Evolutionary conservation across 2,797 vertebrate species (phyloP), one percentile per base, ranked within the genome.

Genomic region (Molossus molossus): DNA sequence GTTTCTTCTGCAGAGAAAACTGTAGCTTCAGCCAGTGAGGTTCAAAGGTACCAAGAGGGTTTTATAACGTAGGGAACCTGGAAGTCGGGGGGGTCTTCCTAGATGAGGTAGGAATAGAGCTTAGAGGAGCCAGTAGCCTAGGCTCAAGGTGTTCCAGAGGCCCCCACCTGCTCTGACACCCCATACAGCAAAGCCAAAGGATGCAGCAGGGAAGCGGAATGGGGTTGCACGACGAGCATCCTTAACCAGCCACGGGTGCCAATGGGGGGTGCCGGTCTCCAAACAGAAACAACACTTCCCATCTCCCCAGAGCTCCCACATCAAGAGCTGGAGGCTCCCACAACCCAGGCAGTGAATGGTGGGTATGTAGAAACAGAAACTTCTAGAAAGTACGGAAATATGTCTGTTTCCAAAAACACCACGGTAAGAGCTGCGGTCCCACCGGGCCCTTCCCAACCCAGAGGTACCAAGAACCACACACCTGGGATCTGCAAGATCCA

Each of bases 191-290:
- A 81, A 57, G 50, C 37, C 60, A 14, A 40, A 50, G 64, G 40
- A n/a, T 2, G 0, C 4, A 62, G 50, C 40, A 67, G 15, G 62
- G 45, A 21, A 69, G 9, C 6, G 55, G 48, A 50, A 64, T 11
- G 21, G 25, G 76, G 37, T 25, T 0, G 4, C 29, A 6, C 0
- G 17, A 37, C 1, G 9, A 27, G 17, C 58, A 50, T 9, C 81
- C 13, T 40, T 9, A 25, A n/a, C 53, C 13, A 67, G 33, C 9
- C 27, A 23, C 4, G 8, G 50, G 27, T 37, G 10, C 5, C 9
- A 1, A 7, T 1, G 8, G 18, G 0, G 2, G 21, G 29, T 50
- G 33, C 25, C n/a, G 29, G 29, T 20, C 29, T 57, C 15, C 13
- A 20, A 29, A 40, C 11, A 21, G 29, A 21, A 58, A 27, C 0